Base-by-base conservation (phyloP, 2,888 invertebrate species). In the Caradrina kadenii region DNA sequence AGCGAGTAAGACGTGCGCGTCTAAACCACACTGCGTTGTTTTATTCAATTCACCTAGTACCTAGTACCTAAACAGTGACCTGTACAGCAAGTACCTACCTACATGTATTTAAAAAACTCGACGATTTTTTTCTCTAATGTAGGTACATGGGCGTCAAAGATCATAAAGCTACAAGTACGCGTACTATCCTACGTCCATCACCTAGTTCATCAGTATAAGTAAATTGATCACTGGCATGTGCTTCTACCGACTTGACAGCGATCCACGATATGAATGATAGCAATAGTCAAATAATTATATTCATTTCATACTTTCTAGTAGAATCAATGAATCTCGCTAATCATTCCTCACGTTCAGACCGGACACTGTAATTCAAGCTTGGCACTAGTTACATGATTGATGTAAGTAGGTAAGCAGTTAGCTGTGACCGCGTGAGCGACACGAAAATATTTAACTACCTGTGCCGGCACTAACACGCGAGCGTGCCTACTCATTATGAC, bases 321-420 rank as follows among this genome's bases (percentile, higher is more conserved):
- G 8, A 49, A 31, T 39, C 54, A 49, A 55, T 49, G 13, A 53
- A 53, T 64, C n/a, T 50, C 21, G 35, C 2, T 15, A 64, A 39
- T 72, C 7, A 65, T 53, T 35, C 19, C 13, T 19, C n/a, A 3
- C 10, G 60, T 68, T 45, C 15, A 52, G 35, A 73, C 49, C 39
- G 56, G 67, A 71, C 39, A 53, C 21, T 21, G 26, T 15, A 53
- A 79, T 66, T 79, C 45, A 61, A 79, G 42, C 56, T 42, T 54
- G 53, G 67, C n/a, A 49, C 54, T 52, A 77, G 62, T 63, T 68
- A 70, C 52, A 61, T 77, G 73, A 79, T 76, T 69, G 60, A 79
- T 78, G 67, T 75, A 81, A 69, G 72, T 81, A 74, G 81, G 81
- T 67, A 72, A 78, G 61, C 56, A 70, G 75, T 75, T 66, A 67